Base-by-base conservation (phyloP, 2,113 vertebrate genomes). In the Peromyscus californicus region DNA sequence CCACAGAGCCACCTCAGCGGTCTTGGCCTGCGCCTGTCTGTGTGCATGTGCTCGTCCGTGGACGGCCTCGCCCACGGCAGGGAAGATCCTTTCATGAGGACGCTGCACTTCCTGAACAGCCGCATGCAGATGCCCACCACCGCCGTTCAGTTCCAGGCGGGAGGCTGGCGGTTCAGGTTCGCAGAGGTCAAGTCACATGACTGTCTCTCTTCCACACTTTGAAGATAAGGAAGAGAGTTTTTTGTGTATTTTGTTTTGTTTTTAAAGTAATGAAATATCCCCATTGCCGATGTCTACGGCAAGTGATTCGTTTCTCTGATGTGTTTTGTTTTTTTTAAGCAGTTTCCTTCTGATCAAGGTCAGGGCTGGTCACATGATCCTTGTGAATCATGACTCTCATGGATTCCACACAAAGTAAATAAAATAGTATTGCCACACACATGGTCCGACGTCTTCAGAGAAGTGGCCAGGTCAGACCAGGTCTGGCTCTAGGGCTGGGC, bases 381-480 rank as follows among this genome's bases (percentile, higher is more conserved):
- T 59, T 42, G 74, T 24, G 6, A 36, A 80, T 74, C 36, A 1
- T 1, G 1, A 78, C 51, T 90, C 59, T 76, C 42, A 0, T 3
- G 13, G 65, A 29, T 51, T 36, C 91, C 74, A 74, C 82, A 45
- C 88, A n/a, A 75, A 95, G 79, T 11, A 51, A 97, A 96, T 97
- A 97, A 97, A 97, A 45, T 89, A 15, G 7, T 39, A 42, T 3
- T 39, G 51, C 19, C 24, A 39, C 1, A 1, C 17, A n/a, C 0
- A 0, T n/a, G 15, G 75, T 8, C 0, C 0, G 0, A 26, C 0
- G 3, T 61, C 42, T 92, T 54, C 2, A 0, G n/a, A 69, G 16
- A 63, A 48, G 16, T 26, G 31, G 67, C 67, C 3, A 1, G 83
- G 72, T 26, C 42, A 3, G 5, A 54, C 1, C 0, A 39, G 3